These are phyloP conservation scores for Ditula angustiorana DNA, from an alignment of 2,888 invertebrate genomes.

Conservation along the genomic window DNA sequence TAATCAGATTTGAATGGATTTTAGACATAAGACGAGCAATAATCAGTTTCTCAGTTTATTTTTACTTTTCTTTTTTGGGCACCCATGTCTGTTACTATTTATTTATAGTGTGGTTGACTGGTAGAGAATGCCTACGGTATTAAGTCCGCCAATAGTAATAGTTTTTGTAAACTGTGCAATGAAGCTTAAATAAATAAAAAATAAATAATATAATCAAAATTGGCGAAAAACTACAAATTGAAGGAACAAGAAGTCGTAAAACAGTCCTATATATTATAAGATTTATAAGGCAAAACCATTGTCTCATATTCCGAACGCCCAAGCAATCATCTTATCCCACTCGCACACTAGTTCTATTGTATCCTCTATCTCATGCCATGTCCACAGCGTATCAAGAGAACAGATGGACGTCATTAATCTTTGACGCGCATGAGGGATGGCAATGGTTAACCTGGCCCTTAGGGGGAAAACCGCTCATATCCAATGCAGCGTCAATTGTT, in stretches of 20 bases:
- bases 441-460: constrained; percentile 2
- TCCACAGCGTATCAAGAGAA: constrained; percentile 13
- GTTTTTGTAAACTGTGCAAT: too few relatives aligned
- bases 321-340: neutral
- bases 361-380: neutral
- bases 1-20: too few relatives aligned
- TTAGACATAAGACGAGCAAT: too few relatives aligned
- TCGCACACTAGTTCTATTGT: neutral
- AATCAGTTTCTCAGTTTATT: too few relatives aligned
- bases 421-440: constrained; percentile 12
- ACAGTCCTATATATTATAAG: neutral
- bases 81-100: too few relatives aligned
- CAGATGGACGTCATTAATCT: constrained; percentile 13
- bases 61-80: too few relatives aligned
- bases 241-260: neutral
- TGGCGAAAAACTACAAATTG: neutral
- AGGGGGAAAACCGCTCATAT: neutral
- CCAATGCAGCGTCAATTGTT: constrained; percentile 13
- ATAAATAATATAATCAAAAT: too few relatives aligned
- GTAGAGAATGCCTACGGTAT: too few relatives aligned
- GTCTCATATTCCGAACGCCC: neutral
- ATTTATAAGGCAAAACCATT: neutral
- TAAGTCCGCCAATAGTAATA: too few relatives aligned
- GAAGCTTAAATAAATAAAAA: too few relatives aligned
- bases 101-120: too few relatives aligned